A percentile compares a stretch with the other conserved stretches of the same genome.
Conservation (phyloP, 2,888 invertebrate genomes). For the Epinotia brunnichana region DNA sequence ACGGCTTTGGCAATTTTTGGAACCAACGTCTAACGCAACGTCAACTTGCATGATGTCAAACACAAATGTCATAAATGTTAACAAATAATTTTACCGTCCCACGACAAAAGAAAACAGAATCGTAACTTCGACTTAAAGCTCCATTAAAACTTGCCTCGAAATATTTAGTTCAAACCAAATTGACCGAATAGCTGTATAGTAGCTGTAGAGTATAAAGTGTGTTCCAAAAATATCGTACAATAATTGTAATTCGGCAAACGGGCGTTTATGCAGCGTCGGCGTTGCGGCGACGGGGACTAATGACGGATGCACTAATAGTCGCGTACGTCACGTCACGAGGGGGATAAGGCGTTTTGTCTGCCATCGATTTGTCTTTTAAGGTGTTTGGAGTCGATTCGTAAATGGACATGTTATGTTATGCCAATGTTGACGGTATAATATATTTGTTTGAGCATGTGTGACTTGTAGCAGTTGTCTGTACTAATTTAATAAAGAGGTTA, state of each 20-base stretch:
- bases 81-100: no score
- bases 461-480: no score
- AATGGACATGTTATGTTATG: constrained; percentile 32
- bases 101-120: no score
- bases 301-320: constrained; percentile 84
- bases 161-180: not conserved
- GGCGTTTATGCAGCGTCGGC: constrained; percentile 61
- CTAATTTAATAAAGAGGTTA: not conserved
- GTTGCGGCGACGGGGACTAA: constrained; percentile 80
- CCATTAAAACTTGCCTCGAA: no score
- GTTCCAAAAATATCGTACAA: constrained; percentile 25
- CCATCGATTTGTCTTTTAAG: constrained; percentile 67
- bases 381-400: constrained; percentile 57
- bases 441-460: not conserved
- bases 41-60: no score
- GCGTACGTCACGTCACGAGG: constrained; percentile 77
- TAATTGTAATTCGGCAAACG: constrained; percentile 26
- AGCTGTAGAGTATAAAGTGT: not conserved
- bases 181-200: not conserved
- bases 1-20: no score
- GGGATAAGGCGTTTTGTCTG: constrained; percentile 67
- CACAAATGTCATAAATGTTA: no score
- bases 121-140: no score
- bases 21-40: no score
- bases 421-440: not conserved